Evolutionary conservation across 2,888 invertebrate genomes (phyloP).

Genomic region (Bembecia ichneumoniformis): DNA sequence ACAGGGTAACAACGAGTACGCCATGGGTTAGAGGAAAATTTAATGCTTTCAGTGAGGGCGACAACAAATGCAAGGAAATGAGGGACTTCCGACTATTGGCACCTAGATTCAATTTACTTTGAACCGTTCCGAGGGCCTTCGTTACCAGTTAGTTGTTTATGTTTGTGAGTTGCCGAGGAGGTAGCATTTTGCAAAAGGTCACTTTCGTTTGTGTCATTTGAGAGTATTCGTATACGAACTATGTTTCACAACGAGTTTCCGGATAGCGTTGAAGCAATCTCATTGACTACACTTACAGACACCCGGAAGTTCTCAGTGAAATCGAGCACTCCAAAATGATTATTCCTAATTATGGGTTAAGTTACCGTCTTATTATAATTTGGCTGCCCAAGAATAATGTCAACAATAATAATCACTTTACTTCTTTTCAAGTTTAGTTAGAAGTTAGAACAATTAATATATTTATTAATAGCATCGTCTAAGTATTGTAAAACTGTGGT

Average conservation of each 20-base stretch:
- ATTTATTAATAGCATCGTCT: no score
- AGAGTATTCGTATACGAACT: not conserved
- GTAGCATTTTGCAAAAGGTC: not conserved
- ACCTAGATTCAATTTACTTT: slow-evolving; percentile 59
- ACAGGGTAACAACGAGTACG: not conserved
- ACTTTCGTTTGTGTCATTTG: not conserved
- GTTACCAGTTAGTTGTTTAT: slow-evolving; percentile 15
- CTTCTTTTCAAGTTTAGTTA: no score
- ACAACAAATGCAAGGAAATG: slow-evolving; percentile 65
- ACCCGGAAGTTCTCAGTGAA: not conserved
- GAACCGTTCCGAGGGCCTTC: slow-evolving; percentile 26
- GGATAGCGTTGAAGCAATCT: no score
- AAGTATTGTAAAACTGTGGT: no score
- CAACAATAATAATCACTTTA: no score
- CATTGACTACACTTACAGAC: no score
- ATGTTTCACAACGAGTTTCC: no score
- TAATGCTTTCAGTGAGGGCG: slow-evolving; percentile 45
- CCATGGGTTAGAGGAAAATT: slow-evolving; percentile 37
- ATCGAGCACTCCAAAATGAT: not conserved
- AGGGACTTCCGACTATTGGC: slow-evolving; percentile 61
- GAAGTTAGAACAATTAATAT: no score
- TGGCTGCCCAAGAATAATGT: no score
- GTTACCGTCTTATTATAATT: no score
- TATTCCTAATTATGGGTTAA: no score
- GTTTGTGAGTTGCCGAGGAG: not conserved